These are phyloP conservation scores for Cromileptes altivelis DNA, from an alignment of 2,113 vertebrate genomes.

Conservation along the genomic window DNA sequence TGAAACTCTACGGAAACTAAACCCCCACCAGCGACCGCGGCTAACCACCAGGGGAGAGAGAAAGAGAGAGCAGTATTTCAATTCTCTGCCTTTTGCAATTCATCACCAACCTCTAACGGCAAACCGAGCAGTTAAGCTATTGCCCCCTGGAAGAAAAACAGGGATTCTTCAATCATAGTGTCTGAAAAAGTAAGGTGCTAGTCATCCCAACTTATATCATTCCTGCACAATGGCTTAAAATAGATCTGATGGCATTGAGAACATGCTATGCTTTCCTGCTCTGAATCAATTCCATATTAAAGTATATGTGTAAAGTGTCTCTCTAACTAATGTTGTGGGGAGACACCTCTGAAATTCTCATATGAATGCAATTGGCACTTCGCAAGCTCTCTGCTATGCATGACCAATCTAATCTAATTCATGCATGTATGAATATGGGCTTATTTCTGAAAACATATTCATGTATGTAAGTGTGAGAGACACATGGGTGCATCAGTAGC, in stretches of 20 bases:
- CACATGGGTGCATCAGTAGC: neutral
- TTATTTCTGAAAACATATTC: neutral
- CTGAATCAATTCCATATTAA: no score
- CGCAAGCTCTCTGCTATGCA: neutral
- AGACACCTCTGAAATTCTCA: conserved; percentile 6
- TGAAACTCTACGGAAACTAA: conserved; percentile 57
- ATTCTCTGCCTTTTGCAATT: conserved; percentile 58
- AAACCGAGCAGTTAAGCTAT: conserved; percentile 52
- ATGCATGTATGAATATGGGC: neutral
- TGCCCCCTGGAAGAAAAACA: conserved; percentile 48
- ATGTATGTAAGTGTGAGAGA: neutral
- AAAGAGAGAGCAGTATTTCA: conserved; percentile 59
- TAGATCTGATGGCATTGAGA: neutral
- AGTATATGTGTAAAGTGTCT: neutral
- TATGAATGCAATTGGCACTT: neutral
- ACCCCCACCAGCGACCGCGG: conserved; percentile 48
- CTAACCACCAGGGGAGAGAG: conserved; percentile 57
- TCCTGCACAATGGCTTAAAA: conserved; percentile 26
- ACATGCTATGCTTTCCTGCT: neutral
- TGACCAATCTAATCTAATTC: neutral
- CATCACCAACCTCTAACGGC: conserved; percentile 59
- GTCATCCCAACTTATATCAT: conserved; percentile 42
- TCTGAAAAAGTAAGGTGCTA: conserved; percentile 37
- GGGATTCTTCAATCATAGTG: conserved; percentile 54
- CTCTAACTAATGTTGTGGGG: neutral